phyloP scores from a whole-genome alignment of 1,140 invertebrate species.

The Atta texana region DNA sequence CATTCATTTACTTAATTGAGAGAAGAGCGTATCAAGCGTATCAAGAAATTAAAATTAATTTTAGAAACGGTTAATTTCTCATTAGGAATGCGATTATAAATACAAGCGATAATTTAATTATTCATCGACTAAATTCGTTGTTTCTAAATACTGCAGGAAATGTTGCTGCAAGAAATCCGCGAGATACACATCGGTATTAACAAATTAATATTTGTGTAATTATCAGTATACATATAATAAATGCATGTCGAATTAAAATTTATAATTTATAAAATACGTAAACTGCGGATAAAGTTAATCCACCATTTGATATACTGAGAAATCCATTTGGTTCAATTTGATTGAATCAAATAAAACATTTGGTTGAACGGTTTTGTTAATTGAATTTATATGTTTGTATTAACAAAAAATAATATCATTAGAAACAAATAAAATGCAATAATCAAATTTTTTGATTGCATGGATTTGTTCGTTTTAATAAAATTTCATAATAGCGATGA shows the following conservation, averaged over 20 bases:
- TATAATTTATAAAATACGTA: conserved; percentile 2
- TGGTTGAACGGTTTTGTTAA: no score
- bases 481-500: no score
- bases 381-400: no score
- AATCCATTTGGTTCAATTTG: no score
- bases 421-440: no score
- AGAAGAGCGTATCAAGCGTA: no score
- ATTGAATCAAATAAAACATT: no score
- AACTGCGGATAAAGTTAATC: not conserved
- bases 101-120: not conserved
- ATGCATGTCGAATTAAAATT: conserved; percentile 7
- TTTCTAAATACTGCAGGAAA: not conserved
- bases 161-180: not conserved
- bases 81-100: not conserved
- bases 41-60: not conserved
- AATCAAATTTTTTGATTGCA: no score
- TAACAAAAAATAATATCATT: no score
- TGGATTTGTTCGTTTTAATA: no score
- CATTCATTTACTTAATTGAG: not conserved
- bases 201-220: conserved; percentile 12
- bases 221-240: conserved; percentile 2
- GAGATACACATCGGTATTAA: not conserved
- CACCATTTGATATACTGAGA: no score
- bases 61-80: not conserved
- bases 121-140: not conserved